These are phyloP conservation scores for Drymodes brunneopygia DNA, from an alignment of 2,113 vertebrate species.

Conservation along the genomic window DNA sequence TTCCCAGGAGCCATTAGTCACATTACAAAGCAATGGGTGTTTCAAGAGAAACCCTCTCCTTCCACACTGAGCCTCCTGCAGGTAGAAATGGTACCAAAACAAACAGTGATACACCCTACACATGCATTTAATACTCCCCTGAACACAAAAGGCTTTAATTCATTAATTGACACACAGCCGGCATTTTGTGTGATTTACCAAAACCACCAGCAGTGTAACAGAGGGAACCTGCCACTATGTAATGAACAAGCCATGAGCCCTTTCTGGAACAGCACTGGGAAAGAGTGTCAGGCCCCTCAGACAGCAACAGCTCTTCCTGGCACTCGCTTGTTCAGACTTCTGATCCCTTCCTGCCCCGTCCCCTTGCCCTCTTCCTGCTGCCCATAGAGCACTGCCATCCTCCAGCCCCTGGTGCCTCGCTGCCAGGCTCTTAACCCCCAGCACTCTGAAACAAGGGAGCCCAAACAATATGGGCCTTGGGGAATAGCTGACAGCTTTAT, in stretches of 20 bases:
- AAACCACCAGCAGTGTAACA: background rate
- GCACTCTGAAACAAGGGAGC: background rate
- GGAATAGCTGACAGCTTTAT: conserved; percentile 39
- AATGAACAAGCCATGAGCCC: fast-evolving
- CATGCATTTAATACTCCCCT: background rate
- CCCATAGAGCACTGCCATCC: background rate
- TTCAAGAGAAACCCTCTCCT: background rate
- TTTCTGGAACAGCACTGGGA: background rate
- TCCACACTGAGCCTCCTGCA: background rate
- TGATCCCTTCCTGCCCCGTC: background rate
- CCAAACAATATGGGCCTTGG: background rate
- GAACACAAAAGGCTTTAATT: background rate
- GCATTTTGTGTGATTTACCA: background rate
- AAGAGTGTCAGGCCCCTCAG: background rate
- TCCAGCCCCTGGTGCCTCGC: background rate
- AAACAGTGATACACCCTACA: background rate
- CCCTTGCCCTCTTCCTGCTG: background rate
- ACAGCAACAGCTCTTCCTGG: background rate
- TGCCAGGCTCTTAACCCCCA: background rate
- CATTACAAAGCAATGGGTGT: background rate
- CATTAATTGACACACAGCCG: background rate
- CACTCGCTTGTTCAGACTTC: background rate
- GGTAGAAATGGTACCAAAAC: background rate
- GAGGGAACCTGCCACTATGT: background rate
- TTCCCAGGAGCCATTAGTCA: background rate